phyloP scores from a whole-genome alignment of 2,113 vertebrate genomes.

The Cephalopholis sonnerati region DNA sequence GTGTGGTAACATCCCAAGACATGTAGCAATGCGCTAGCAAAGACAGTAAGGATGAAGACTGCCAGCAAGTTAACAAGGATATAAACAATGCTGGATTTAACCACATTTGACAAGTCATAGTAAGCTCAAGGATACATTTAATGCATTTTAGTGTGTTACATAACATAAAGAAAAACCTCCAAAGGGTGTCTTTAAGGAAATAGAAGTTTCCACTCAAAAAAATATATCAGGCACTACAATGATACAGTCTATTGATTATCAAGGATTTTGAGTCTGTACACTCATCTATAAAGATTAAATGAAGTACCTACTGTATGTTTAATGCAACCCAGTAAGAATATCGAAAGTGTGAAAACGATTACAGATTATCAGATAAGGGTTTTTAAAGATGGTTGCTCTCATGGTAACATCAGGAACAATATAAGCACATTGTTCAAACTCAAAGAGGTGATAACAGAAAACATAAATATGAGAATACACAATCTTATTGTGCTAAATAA shows the following conservation, averaged over 20 bases:
- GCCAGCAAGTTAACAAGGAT: neutral
- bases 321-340: too few species aligned
- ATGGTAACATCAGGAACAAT: neutral
- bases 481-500: conserved; percentile 2
- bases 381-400: neutral
- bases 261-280: too few species aligned
- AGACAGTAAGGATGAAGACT: neutral
- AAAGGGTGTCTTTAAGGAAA: neutral
- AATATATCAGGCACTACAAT: neutral
- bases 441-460: conserved; percentile 1
- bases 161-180: neutral
- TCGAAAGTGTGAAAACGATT: too few species aligned
- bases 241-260: too few species aligned
- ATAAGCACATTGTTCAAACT: neutral
- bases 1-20: too few species aligned
- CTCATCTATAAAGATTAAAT: too few species aligned
- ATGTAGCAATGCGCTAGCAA: neutral
- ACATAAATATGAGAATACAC: neutral
- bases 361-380: neutral
- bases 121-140: neutral
- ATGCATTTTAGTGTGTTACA: neutral
- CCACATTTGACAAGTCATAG: neutral
- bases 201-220: neutral
- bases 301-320: too few species aligned
- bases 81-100: neutral